Percentiles rank a stretch among this genome's conserved stretches.
These are phyloP conservation scores for Eudyptes chrysolophus DNA, from an alignment of 2,113 vertebrate genomes.

Conservation along the genomic window DNA sequence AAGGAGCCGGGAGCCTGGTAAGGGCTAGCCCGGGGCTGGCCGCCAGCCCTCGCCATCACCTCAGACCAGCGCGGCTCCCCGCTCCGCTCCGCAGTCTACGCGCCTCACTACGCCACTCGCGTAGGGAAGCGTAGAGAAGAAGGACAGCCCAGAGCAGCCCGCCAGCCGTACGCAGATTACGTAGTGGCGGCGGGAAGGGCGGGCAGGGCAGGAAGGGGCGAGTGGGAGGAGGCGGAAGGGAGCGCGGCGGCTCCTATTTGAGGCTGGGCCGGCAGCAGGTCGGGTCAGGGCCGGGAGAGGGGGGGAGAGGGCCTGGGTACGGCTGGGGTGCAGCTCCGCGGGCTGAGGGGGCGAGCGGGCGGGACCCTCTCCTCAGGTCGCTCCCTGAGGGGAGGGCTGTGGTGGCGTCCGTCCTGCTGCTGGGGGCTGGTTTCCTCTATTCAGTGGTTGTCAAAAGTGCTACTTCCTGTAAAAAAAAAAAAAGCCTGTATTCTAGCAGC, in stretches of 20 bases:
- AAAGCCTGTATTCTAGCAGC: not conserved
- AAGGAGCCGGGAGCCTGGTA: too few relatives aligned
- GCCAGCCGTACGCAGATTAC: not conserved
- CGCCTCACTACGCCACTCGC: not conserved
- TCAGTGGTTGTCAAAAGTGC: not conserved
- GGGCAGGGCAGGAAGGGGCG: not conserved
- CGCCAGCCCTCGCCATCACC: accelerated
- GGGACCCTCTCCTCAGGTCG: not conserved
- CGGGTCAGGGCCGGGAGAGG: too few relatives aligned
- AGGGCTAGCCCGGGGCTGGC: accelerated
- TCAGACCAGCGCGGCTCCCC: accelerated
- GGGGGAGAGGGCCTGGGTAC: not conserved
- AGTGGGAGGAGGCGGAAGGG: not conserved
- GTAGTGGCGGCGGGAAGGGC: not conserved
- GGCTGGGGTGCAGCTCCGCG: not conserved
- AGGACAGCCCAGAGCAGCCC: accelerated
- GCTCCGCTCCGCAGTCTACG: accelerated
- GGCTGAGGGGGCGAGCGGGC: not conserved
- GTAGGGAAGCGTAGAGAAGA: not conserved
- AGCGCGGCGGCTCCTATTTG: not conserved
- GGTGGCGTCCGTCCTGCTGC: not conserved
- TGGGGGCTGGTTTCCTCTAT: not conserved
- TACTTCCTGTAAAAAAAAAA: not conserved
- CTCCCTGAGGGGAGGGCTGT: not conserved
- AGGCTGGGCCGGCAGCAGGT: not conserved